Percentiles rank a stretch among this genome's conserved stretches.
These are phyloP conservation scores for Temnothorax rugatulus DNA, from an alignment of 2,888 invertebrate genomes.

Conservation along the genomic window DNA sequence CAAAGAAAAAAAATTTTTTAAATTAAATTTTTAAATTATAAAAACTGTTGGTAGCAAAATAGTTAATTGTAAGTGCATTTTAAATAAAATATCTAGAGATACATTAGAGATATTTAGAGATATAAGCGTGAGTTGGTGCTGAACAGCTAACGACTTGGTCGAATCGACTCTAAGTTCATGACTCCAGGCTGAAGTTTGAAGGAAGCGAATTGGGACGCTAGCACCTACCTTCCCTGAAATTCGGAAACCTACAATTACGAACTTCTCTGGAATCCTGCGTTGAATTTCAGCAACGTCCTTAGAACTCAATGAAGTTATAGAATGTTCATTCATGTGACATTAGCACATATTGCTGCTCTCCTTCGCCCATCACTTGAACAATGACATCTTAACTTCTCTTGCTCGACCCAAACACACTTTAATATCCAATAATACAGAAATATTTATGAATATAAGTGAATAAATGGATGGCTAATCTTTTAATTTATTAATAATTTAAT, in stretches of 20 bases:
- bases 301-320: conserved; percentile 24
- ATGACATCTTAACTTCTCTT: background rate
- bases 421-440: background rate
- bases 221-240: conserved; percentile 49
- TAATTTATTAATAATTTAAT: background rate
- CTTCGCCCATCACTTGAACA: background rate
- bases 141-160: conserved; percentile 20
- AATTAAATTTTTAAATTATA: background rate
- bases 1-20: background rate
- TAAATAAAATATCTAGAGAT: conserved; percentile 10
- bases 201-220: conserved; percentile 62
- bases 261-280: conserved; percentile 25
- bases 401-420: background rate
- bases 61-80: background rate
- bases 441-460: background rate
- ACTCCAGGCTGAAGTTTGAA: conserved; percentile 52
- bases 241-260: conserved; percentile 37
- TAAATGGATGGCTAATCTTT: background rate
- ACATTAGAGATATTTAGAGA: background rate
- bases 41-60: background rate
- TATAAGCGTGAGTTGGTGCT: background rate
- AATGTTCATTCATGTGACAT: conserved; percentile 3
- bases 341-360: background rate
- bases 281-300: conserved; percentile 31
- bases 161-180: conserved; percentile 65